Evolutionary conservation across 2,113 vertebrate species (phyloP).

Genomic region (Cyprinodon tularosa): DNA sequence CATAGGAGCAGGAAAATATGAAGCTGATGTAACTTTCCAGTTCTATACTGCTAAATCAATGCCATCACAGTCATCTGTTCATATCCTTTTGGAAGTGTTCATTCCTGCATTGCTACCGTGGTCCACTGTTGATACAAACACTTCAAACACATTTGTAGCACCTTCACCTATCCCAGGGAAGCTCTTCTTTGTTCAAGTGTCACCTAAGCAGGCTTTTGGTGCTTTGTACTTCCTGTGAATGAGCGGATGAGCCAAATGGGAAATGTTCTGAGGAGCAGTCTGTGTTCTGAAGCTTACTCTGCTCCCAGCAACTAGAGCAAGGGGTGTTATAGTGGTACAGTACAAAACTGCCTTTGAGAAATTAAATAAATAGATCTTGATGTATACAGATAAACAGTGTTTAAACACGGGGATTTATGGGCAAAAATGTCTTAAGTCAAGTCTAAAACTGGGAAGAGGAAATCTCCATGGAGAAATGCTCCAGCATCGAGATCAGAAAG

Average conservation of each 20-base stretch:
- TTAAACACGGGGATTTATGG: background rate
- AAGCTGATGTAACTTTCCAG: background rate
- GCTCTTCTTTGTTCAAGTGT: constrained; percentile 23
- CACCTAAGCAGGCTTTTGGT: constrained; percentile 16
- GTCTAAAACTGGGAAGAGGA: background rate
- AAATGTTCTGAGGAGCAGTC: constrained; percentile 30
- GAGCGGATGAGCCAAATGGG: constrained; percentile 23
- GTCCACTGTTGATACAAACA: background rate
- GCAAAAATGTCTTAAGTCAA: background rate
- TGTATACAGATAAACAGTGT: rapidly evolving
- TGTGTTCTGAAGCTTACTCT: constrained; percentile 15
- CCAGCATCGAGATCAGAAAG: too few species aligned
- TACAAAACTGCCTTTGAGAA: background rate
- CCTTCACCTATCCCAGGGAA: constrained; percentile 10
- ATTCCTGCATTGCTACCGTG: background rate
- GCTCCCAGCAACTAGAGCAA: constrained; percentile 12
- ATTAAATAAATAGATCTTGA: constrained; percentile 9
- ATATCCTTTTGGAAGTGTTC: background rate
- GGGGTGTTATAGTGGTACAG: background rate
- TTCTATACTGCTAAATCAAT: background rate
- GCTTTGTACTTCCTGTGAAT: constrained; percentile 25
- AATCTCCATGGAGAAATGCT: too few species aligned
- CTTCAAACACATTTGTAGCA: background rate
- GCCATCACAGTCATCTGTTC: background rate
- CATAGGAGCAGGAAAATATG: background rate